Base-by-base conservation (phyloP, 2,888 invertebrate genomes). In the Dasysyrphus tricinctus region DNA sequence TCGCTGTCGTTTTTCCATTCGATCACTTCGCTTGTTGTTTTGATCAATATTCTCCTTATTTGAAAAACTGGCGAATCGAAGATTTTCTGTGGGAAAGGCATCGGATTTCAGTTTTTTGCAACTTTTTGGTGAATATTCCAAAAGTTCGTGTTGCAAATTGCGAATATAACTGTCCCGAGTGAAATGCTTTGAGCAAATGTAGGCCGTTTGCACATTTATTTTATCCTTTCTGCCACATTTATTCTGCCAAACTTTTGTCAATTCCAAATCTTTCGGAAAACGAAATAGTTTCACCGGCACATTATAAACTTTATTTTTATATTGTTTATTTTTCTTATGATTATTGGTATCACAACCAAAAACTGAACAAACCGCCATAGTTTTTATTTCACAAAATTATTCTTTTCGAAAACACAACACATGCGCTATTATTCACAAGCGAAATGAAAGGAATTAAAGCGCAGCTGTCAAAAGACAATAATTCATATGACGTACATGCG, bases 111-210 rank as follows among this genome's bases (percentile, higher is more conserved):
- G 47, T 47, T 47, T 47, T 8, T 49, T 49, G 9, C 49, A 9
- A 49, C 54, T 54, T 54, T 54, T 54, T 54, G 54, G 54, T 4
- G 54, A 54, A 54, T 54, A 54, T 29, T 29, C 6, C 6, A 54
- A 6, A 54, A 54, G 29, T 29, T 54, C 29, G 14, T 54, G 24
- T 57, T 34, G 56, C 8, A 57, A 16, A 11, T 57, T 57, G 0
- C 34, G 29, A 29, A 14, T 54, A 54, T 54, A 49, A 9, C 19
- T 1, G 3, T 49, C 47, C 0, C 16, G 16, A 16, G 47, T 47
- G 3, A 47, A 47, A 47, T 47, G 19, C 1, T 44, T 44, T 44
- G n/a, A 44, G 44, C 44, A 47, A 47, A 47, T 47, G 44, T 47
- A 47, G 3, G 16, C n/a, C 8, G 44, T 16, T 47, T 16, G 6